Conservation (phyloP, 1,140 invertebrate genomes). For the Eciton burchellii region DNA sequence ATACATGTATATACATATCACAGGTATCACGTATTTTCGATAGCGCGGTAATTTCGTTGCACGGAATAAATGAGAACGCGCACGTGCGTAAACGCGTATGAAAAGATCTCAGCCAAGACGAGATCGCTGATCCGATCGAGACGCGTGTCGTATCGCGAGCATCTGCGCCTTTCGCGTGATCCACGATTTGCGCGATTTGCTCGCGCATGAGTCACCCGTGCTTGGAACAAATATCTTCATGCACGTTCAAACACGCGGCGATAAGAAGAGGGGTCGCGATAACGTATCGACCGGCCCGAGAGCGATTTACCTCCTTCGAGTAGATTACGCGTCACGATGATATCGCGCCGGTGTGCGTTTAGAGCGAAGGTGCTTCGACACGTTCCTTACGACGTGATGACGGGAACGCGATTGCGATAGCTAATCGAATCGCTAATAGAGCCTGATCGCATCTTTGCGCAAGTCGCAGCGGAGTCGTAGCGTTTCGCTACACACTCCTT, state of each 20-base stretch:
- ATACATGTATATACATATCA: conserved; percentile 6
- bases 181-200: conserved; percentile 13
- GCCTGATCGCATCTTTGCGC: background rate
- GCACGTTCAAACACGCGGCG: background rate
- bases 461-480: background rate
- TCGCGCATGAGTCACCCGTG: conserved; percentile 8
- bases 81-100: conserved; percentile 7
- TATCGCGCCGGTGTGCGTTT: conserved; percentile 5
- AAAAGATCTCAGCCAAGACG: background rate
- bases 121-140: conserved; percentile 28
- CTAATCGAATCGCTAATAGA: background rate
- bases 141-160: conserved; percentile 31
- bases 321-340: conserved; percentile 22
- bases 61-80: background rate
- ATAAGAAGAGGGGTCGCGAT: background rate
- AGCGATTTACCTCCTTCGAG: conserved; percentile 13
- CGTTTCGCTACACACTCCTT: too few relatives aligned
- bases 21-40: background rate
- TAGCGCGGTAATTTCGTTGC: background rate
- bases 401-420: background rate
- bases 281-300: conserved; percentile 15
- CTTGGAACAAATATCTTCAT: conserved; percentile 41
- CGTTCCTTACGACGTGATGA: background rate
- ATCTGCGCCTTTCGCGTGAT: conserved; percentile 17
- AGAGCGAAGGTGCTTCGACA: background rate